Evolutionary conservation across 2,888 invertebrate species (phyloP).

Genomic region (Cremastinae sp.): DNA sequence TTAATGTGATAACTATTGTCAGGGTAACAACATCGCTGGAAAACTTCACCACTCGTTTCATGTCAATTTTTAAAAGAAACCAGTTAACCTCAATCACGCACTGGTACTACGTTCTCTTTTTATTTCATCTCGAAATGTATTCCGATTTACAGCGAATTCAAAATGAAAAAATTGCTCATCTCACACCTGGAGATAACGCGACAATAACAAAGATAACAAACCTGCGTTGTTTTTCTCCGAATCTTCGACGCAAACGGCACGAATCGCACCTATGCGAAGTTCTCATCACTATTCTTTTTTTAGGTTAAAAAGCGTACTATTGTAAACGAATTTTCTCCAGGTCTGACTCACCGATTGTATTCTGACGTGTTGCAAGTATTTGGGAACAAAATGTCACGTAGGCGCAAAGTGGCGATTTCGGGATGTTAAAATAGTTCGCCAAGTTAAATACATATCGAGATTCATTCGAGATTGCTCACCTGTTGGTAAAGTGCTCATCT

Average conservation of each 20-base stretch:
- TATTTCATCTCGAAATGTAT: neutral
- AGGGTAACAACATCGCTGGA: no score
- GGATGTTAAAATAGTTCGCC: conserved; percentile 28
- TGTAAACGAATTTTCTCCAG: neutral
- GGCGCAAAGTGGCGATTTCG: neutral
- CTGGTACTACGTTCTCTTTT: neutral
- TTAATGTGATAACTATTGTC: neutral
- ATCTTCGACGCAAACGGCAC: conserved; percentile 9
- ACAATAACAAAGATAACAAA: conserved; percentile 16
- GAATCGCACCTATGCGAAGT: neutral
- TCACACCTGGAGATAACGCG: conserved; percentile 1
- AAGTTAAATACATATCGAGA: conserved; percentile 19
- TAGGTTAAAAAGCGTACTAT: conserved; percentile 21
- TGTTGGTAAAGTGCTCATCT: conserved; percentile 77
- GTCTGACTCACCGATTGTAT: neutral
- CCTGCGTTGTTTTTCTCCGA: neutral
- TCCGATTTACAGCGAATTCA: neutral
- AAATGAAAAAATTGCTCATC: neutral
- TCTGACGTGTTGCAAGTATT: neutral
- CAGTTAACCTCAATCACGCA: conserved; percentile 4
- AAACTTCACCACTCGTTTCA: neutral
- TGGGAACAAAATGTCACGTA: neutral
- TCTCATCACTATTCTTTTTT: conserved; percentile 9
- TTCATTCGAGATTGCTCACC: conserved; percentile 68
- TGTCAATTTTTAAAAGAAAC: conserved; percentile 1